Evolutionary conservation across 2,888 invertebrate genomes (phyloP).

Genomic region (Microctonus brassicae): DNA sequence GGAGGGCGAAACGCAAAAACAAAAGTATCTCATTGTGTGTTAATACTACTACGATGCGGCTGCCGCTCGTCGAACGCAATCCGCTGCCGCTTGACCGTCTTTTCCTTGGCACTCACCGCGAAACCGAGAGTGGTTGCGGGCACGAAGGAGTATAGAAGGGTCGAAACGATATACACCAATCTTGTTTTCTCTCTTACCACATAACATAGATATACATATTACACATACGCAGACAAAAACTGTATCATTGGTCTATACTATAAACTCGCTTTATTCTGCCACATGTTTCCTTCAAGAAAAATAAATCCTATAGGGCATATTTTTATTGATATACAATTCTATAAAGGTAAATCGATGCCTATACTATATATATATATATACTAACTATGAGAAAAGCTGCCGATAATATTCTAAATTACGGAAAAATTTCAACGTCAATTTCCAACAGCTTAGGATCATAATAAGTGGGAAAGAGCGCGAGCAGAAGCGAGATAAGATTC

Average conservation of each 20-base stretch:
- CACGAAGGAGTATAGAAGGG: background rate
- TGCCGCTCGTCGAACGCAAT: conserved; percentile 45
- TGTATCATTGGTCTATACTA: background rate
- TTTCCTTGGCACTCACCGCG: conserved; percentile 29
- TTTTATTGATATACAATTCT: background rate
- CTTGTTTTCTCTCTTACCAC: conserved; percentile 5
- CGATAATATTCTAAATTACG: conserved; percentile 57
- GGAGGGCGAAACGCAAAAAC: conserved; percentile 58
- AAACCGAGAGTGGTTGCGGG: conserved; percentile 3
- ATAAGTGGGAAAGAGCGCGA: conserved; percentile 18
- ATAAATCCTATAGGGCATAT: background rate
- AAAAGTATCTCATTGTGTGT: conserved; percentile 71
- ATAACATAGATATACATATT: too few species aligned
- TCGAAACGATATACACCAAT: conserved; percentile 1
- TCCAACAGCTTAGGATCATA: conserved; percentile 64
- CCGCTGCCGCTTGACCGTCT: conserved; percentile 22
- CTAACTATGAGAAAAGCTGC: background rate
- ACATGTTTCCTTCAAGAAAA: background rate
- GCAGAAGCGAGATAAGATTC: conserved; percentile 16
- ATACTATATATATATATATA: background rate
- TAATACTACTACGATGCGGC: conserved; percentile 63
- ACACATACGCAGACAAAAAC: background rate
- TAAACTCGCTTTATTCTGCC: background rate
- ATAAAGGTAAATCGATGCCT: conserved; percentile 8
- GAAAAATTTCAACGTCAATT: conserved; percentile 67